phyloP scores from a whole-genome alignment of 2,113 vertebrate species.

The Crotalus viridis region DNA sequence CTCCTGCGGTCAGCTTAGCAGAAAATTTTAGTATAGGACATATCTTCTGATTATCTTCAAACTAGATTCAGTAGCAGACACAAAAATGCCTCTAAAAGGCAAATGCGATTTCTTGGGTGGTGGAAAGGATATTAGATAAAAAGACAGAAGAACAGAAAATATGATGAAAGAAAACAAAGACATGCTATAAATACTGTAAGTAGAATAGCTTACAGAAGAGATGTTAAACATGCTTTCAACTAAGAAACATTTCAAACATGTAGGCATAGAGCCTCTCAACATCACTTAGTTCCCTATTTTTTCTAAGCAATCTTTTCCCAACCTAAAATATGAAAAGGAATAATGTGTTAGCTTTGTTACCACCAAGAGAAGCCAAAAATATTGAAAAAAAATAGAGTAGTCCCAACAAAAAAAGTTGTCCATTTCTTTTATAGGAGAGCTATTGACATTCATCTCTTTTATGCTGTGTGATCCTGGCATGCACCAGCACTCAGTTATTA shows the following conservation, averaged over 20 bases:
- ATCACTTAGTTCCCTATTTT: not conserved
- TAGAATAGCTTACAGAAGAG: not conserved
- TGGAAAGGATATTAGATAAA: not conserved
- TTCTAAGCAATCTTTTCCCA: not conserved
- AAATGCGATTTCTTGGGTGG: not conserved
- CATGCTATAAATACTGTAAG: not conserved
- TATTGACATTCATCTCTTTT: not conserved
- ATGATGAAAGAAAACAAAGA: not conserved
- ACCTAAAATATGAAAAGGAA: not conserved
- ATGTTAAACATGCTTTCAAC: not conserved
- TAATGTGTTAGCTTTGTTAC: not conserved
- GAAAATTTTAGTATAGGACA: not conserved
- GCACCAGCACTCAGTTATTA: not conserved
- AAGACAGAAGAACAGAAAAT: not conserved
- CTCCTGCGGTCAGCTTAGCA: not conserved
- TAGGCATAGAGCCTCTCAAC: not conserved
- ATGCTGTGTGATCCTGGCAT: not conserved
- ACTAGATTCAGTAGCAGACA: not conserved
- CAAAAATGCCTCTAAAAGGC: not conserved
- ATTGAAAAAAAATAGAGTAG: not conserved
- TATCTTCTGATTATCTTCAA: not conserved
- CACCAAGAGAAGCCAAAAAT: not conserved
- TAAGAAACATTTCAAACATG: not conserved
- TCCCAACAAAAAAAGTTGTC: not conserved
- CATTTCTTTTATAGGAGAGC: not conserved